These are phyloP conservation scores for Cyanoderma ruficeps DNA, from an alignment of 2,113 vertebrate species.

Conservation along the genomic window DNA sequence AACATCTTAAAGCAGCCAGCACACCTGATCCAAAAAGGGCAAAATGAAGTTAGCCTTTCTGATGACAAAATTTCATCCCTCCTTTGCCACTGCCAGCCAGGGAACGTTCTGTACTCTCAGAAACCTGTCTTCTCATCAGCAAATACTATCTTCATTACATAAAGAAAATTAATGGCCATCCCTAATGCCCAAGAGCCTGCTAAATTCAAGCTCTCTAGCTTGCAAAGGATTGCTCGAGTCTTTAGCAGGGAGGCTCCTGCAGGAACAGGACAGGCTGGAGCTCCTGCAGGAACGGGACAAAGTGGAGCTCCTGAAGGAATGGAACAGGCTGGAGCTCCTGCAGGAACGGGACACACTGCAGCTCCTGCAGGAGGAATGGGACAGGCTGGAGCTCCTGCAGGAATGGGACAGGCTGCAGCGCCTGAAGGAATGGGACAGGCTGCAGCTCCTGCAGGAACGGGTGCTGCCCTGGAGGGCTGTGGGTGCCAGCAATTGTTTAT, in stretches of 20 bases:
- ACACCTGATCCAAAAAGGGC: not conserved
- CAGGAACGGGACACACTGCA: not conserved
- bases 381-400: not conserved
- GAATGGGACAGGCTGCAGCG: not conserved
- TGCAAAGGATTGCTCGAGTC: fast-evolving
- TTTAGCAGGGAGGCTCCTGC: not conserved
- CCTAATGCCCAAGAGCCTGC: not conserved
- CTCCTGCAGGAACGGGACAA: not conserved
- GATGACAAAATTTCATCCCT: not conserved
- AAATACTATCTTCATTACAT: not conserved
- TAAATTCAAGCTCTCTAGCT: not conserved
- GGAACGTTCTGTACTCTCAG: not conserved
- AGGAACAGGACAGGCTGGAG: not conserved
- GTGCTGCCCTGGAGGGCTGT: not conserved
- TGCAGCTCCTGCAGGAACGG: not conserved
- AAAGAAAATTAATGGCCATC: not conserved
- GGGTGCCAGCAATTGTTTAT: constrained; percentile 52
- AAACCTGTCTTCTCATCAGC: not conserved
- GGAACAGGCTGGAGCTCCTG: not conserved
- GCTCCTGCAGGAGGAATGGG: not conserved
- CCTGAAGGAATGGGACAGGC: not conserved
- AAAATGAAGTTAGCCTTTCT: not conserved
- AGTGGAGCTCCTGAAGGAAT: not conserved
- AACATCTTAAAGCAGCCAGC: not conserved
- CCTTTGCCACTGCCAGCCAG: not conserved